Evolutionary conservation across 1,140 invertebrate species (phyloP).

Genomic region (Myzus persicae): DNA sequence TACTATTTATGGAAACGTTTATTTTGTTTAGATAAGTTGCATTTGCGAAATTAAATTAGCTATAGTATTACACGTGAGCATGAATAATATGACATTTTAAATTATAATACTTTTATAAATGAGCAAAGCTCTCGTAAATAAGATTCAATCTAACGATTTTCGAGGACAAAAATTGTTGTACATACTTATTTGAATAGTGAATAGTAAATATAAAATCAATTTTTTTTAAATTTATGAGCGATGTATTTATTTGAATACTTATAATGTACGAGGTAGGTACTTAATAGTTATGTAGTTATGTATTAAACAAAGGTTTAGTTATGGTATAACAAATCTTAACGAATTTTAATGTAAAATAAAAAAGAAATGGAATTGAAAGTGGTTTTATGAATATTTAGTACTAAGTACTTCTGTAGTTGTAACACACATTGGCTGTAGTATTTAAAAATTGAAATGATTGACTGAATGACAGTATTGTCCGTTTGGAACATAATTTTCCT

Average conservation of each 20-base stretch:
- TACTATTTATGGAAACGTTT: background rate
- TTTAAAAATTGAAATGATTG: background rate
- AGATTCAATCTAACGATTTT: background rate
- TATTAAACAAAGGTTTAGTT: too few species aligned
- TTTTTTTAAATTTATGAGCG: background rate
- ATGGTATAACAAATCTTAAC: too few species aligned
- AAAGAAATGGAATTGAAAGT: too few species aligned
- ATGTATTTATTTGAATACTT: too few species aligned
- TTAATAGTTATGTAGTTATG: too few species aligned
- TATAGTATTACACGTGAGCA: background rate
- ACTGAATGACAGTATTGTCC: background rate
- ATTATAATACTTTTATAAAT: background rate
- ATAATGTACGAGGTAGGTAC: too few species aligned
- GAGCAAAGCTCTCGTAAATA: background rate
- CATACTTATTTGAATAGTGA: background rate
- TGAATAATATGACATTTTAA: background rate
- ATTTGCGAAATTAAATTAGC: background rate
- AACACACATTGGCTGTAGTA: too few species aligned
- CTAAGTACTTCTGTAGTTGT: too few species aligned
- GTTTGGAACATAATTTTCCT: background rate
- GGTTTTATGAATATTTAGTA: too few species aligned
- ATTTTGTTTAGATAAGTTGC: background rate
- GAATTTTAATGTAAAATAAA: too few species aligned
- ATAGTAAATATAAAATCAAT: background rate
- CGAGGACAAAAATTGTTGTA: background rate